phyloP scores from a whole-genome alignment of 1,140 invertebrate genomes.

The Orius insidiosus region DNA sequence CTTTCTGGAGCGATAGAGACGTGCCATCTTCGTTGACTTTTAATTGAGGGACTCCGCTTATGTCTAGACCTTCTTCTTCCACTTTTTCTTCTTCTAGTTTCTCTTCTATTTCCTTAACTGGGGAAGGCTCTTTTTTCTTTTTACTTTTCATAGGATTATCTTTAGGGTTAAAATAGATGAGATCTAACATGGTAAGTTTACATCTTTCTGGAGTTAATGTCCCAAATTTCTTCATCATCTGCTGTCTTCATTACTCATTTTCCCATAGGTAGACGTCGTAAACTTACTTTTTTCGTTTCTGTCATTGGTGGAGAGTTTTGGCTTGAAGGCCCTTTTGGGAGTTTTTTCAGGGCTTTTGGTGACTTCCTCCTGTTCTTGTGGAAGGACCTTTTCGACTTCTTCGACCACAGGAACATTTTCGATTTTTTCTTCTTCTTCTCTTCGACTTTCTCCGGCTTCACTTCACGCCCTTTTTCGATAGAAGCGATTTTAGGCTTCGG shows the following conservation, averaged over 20 bases:
- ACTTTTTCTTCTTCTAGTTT: background rate
- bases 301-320: no score
- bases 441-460: no score
- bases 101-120: no score
- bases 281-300: background rate
- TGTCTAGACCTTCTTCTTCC: background rate
- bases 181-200: slow-evolving; percentile 4
- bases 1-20: slow-evolving; percentile 75
- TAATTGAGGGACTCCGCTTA: slow-evolving; percentile 42
- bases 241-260: background rate
- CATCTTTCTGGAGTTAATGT: background rate
- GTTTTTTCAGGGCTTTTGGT: no score
- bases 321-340: no score
- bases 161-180: slow-evolving; percentile 3
- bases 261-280: background rate
- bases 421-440: no score
- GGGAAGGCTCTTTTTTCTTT: no score
- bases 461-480: no score
- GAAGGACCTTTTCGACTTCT: no score
- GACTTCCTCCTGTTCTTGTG: no score
- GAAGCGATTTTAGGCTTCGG: no score
- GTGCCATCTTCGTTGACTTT: slow-evolving; percentile 71
- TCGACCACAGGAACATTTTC: no score
- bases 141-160: background rate
- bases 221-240: slow-evolving; percentile 2